Conservation (phyloP, 2,888 invertebrate genomes). For the Agrilus mali region DNA sequence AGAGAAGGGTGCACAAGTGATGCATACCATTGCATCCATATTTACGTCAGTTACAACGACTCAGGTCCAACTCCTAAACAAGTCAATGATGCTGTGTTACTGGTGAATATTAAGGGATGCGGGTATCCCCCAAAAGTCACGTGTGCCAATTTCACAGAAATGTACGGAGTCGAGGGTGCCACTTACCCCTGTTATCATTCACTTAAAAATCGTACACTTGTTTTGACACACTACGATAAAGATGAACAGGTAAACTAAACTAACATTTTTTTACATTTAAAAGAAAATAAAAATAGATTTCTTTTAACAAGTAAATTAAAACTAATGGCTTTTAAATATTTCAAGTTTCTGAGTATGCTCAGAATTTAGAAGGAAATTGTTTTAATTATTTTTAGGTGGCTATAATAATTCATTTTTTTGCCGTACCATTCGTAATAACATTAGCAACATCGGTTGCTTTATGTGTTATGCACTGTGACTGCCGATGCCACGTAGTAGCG, state of each 20-base stretch:
- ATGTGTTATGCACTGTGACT: slow-evolving; percentile 80
- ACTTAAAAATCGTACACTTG: slow-evolving; percentile 67
- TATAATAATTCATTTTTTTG: slow-evolving; percentile 72
- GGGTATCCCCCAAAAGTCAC: slow-evolving; percentile 69
- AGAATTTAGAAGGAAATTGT: no score
- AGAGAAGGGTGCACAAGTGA: slow-evolving; percentile 73
- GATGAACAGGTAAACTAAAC: slow-evolving; percentile 46
- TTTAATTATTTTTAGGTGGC: slow-evolving; percentile 35
- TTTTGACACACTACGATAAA: slow-evolving; percentile 70
- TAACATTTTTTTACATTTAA: no score
- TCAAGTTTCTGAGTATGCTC: no score
- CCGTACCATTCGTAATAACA: slow-evolving; percentile 72
- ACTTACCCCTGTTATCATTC: slow-evolving; percentile 57
- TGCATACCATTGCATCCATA: slow-evolving; percentile 53
- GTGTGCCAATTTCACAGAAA: slow-evolving; percentile 62
- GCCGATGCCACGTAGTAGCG: slow-evolving; percentile 56
- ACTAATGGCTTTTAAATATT: no score
- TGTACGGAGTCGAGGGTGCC: slow-evolving; percentile 56
- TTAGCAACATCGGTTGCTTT: slow-evolving; percentile 73
- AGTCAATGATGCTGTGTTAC: slow-evolving; percentile 43
- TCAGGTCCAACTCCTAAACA: slow-evolving; percentile 25
- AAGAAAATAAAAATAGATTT: no score
- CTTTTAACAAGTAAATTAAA: no score
- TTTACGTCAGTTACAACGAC: slow-evolving; percentile 44
- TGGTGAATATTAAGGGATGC: slow-evolving; percentile 74